phyloP scores from a whole-genome alignment of 2,113 vertebrate genomes.

The Tamias sibiricus region DNA sequence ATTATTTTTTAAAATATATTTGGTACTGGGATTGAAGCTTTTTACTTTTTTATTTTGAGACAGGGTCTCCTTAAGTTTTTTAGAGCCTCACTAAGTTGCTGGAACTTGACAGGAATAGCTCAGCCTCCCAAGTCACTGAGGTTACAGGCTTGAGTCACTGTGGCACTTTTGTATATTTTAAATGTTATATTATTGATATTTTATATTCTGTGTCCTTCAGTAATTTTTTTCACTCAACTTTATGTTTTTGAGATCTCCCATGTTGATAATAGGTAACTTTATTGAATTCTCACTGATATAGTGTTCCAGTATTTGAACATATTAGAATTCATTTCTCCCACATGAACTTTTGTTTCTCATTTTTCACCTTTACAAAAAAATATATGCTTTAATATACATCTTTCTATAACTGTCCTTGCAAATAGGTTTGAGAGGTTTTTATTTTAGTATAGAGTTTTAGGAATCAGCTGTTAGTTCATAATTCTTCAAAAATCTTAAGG shows the following conservation, averaged over 20 bases:
- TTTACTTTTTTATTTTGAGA: no score
- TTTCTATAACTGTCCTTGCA: neutral
- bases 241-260: neutral
- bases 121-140: no score
- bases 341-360: neutral
- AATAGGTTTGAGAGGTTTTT: neutral
- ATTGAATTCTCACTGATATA: neutral
- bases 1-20: no score
- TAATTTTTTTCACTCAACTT: neutral
- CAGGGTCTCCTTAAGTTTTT: no score
- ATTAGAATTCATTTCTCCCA: neutral
- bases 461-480: neutral
- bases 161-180: neutral
- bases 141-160: no score
- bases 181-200: neutral
- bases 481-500: neutral
- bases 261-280: neutral
- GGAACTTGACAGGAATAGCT: no score
- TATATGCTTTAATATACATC: neutral
- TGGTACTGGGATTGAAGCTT: no score
- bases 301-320: neutral
- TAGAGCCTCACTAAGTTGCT: no score
- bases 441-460: neutral
- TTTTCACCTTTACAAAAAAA: neutral
- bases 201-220: neutral